Percentiles rank a stretch among this genome's conserved stretches.
phyloP scores from a whole-genome alignment of 2,797 vertebrate species.

The Poecilia picta region DNA sequence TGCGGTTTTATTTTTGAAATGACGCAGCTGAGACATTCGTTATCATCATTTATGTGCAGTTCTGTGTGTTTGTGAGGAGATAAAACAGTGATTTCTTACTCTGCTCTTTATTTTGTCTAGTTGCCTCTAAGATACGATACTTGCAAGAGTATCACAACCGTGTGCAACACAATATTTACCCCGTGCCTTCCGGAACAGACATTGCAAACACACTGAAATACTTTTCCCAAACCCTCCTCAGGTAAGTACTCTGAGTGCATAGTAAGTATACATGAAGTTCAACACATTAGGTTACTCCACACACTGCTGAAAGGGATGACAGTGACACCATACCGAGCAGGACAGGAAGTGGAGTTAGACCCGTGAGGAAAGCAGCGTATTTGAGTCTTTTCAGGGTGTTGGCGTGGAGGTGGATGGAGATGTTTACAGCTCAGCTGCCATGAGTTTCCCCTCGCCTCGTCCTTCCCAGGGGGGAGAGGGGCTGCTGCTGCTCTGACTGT shows the following conservation, averaged over 20 bases:
- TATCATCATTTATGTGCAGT: slow-evolving; percentile 18
- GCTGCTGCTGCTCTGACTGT: slow-evolving; percentile 49
- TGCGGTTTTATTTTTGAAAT: no score
- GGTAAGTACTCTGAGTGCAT: slow-evolving; percentile 88
- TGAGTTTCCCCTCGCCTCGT: slow-evolving; percentile 53
- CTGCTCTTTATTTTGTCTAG: slow-evolving; percentile 87
- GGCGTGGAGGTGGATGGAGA: slow-evolving; percentile 28
- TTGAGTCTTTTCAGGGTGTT: slow-evolving; percentile 18
- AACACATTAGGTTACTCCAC: slow-evolving; percentile 30
- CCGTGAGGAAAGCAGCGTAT: neutral
- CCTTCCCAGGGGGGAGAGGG: slow-evolving; percentile 55
- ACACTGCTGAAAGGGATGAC: slow-evolving; percentile 41
- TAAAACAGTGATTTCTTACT: slow-evolving; percentile 47
- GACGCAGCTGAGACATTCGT: no score
- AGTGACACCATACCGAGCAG: slow-evolving; percentile 27
- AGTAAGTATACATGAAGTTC: slow-evolving; percentile 39
- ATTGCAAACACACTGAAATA: slow-evolving; percentile 99
- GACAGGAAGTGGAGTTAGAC: slow-evolving; percentile 14
- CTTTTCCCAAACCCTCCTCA: slow-evolving; percentile 99
- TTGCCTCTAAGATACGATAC: slow-evolving; percentile 99
- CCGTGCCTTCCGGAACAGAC: slow-evolving; percentile 99
- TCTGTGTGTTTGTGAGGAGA: slow-evolving; percentile 31
- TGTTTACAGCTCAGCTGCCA: slow-evolving; percentile 62
- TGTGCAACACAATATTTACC: slow-evolving; percentile 99
- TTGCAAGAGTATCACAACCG: slow-evolving; percentile 99